Evolutionary conservation across 2,888 invertebrate genomes (phyloP).

Genomic region (Nephrotoma appendiculata): DNA sequence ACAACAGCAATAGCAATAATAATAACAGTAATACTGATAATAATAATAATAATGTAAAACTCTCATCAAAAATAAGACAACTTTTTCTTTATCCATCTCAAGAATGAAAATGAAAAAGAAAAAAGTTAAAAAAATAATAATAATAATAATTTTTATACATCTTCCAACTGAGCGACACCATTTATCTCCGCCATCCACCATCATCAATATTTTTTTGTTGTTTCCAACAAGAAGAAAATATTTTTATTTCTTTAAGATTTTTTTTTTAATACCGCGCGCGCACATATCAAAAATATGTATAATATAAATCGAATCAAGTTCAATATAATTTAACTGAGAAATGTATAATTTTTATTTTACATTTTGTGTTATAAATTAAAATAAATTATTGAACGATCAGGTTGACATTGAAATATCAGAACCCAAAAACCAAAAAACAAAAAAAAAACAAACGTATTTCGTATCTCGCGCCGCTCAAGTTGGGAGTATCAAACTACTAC

Average conservation of each 20-base stretch:
- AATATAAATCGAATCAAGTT: not conserved
- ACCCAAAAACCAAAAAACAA: not conserved
- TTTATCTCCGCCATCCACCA: conserved; percentile 4
- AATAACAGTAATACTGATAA: not conserved
- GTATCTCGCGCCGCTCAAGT: not conserved
- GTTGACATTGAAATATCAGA: conserved; percentile 5
- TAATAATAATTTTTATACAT: conserved; percentile 1
- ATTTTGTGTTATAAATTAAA: conserved; percentile 3
- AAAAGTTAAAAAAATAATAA: not conserved
- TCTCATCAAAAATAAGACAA: conserved; percentile 2
- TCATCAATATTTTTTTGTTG: not conserved
- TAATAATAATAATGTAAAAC: not conserved
- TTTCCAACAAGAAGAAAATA: not conserved
- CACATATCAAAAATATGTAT: conserved; percentile 1
- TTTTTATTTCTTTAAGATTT: not conserved
- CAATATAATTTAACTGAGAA: not conserved
- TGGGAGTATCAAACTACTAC: not conserved
- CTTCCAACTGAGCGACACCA: conserved; percentile 2
- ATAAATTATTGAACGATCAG: conserved; percentile 6
- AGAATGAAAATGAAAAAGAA: not conserved
- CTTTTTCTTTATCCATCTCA: conserved; percentile 1
- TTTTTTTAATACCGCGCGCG: not conserved
- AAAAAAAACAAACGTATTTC: not conserved
- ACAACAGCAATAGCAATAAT: not conserved
- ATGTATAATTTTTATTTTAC: not conserved